Percentiles rank a stretch among this genome's conserved stretches.
These are phyloP conservation scores for Rostratula benghalensis DNA, from an alignment of 2,113 vertebrate genomes.

Conservation along the genomic window DNA sequence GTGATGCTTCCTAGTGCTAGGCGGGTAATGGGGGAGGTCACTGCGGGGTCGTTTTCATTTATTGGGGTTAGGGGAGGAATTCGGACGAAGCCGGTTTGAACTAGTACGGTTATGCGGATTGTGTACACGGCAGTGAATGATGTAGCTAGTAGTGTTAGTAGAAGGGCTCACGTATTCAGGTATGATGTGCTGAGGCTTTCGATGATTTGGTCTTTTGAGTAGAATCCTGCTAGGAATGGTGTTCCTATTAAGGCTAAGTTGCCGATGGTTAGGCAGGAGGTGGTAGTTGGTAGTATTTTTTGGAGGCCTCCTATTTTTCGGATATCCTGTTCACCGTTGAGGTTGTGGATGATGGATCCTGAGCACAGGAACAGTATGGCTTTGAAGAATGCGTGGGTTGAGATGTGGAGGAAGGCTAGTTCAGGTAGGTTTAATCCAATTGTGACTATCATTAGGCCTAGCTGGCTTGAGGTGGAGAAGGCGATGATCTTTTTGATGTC, in stretches of 20 bases:
- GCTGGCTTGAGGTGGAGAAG: neutral
- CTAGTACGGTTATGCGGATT: neutral
- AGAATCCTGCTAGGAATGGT: neutral
- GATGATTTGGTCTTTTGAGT: neutral
- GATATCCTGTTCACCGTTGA: neutral
- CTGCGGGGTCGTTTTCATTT: neutral
- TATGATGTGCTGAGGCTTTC: neutral
- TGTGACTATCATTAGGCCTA: too few species aligned
- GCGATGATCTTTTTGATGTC: neutral
- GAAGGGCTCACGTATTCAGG: neutral
- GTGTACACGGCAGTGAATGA: neutral
- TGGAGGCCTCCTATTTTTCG: neutral
- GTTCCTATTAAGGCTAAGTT: neutral
- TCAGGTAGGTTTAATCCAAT: too few species aligned
- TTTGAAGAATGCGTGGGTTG: neutral
- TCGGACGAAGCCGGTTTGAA: neutral
- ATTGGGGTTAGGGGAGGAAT: neutral
- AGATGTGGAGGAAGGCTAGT: too few species aligned
- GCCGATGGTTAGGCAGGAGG: neutral
- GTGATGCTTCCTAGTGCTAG: neutral
- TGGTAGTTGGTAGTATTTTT: neutral
- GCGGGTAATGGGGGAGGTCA: neutral
- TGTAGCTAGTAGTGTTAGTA: neutral
- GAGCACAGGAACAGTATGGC: neutral
- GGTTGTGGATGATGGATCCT: neutral